These are phyloP conservation scores for Anolis carolinensis DNA, from an alignment of 2,113 vertebrate species.

Conservation along the genomic window DNA sequence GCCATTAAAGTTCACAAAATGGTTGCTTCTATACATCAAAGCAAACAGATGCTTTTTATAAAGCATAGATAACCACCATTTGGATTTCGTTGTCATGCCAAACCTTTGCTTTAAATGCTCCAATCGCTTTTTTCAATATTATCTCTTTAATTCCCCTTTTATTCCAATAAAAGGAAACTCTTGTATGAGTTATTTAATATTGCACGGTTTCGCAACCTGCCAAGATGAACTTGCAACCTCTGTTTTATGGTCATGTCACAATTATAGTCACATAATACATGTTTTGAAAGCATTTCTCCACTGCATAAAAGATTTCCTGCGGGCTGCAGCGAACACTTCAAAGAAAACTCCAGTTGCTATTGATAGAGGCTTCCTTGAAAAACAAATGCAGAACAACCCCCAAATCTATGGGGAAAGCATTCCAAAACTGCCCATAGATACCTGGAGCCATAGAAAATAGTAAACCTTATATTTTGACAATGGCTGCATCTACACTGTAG, in stretches of 20 bases:
- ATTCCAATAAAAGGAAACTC: neutral
- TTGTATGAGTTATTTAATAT: neutral
- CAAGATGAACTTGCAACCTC: neutral
- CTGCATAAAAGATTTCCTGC: neutral
- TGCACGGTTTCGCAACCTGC: neutral
- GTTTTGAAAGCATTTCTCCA: slow-evolving; percentile 15
- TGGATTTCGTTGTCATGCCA: neutral
- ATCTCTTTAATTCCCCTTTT: slow-evolving; percentile 1
- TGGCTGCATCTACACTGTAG: too few relatives aligned
- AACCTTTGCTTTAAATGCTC: neutral
- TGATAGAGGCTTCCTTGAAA: too few relatives aligned
- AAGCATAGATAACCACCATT: neutral
- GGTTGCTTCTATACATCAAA: neutral
- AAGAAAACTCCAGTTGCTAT: neutral
- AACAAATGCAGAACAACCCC: too few relatives aligned
- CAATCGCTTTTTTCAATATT: neutral
- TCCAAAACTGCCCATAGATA: too few relatives aligned
- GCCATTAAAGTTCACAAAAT: slow-evolving; percentile 13
- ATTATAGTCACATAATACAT: neutral
- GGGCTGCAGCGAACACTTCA: neutral
- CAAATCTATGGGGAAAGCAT: too few relatives aligned
- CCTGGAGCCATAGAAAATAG: too few relatives aligned
- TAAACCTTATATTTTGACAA: too few relatives aligned
- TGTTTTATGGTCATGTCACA: neutral
- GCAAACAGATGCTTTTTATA: neutral